phyloP scores from a whole-genome alignment of 2,797 vertebrate genomes.

The Pangasius krempfi region DNA sequence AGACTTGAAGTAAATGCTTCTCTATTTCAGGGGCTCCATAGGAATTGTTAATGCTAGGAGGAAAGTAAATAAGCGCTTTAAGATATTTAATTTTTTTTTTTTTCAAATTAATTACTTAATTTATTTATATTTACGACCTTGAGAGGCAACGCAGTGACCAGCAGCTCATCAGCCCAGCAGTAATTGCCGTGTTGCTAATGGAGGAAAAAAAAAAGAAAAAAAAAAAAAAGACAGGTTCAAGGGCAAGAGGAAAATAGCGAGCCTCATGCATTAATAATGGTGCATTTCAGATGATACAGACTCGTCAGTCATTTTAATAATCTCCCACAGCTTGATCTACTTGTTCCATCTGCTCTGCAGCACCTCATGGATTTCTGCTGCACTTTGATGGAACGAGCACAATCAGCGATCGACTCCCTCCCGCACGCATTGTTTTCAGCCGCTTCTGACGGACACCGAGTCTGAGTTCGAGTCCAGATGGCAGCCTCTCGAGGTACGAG shows the following conservation, averaged over 20 bases:
- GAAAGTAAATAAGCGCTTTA: slow-evolving; percentile 64
- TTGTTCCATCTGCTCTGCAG: slow-evolving; percentile 85
- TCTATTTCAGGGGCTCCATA: slow-evolving; percentile 65
- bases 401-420: slow-evolving; percentile 63
- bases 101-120: neutral
- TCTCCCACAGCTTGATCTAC: slow-evolving; percentile 86
- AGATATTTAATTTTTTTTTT: neutral
- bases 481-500: slow-evolving; percentile 76
- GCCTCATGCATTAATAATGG: slow-evolving; percentile 85
- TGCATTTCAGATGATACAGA: slow-evolving; percentile 81
- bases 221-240: slow-evolving; percentile 76
- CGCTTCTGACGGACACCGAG: slow-evolving; percentile 32
- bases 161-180: slow-evolving; percentile 80
- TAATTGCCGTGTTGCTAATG: slow-evolving; percentile 64
- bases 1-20: slow-evolving; percentile 81
- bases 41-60: slow-evolving; percentile 73
- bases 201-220: slow-evolving; percentile 21
- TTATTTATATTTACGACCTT: slow-evolving; percentile 69
- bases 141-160: slow-evolving; percentile 87
- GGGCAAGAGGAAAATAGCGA: slow-evolving; percentile 78
- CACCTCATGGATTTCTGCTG: slow-evolving; percentile 71
- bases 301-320: slow-evolving; percentile 87
- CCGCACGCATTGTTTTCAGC: slow-evolving; percentile 42
- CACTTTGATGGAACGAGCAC: slow-evolving; percentile 81
- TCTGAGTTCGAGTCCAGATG: slow-evolving; percentile 72